Evolutionary conservation across 1,140 invertebrate species (phyloP).

Genomic region (Calycopis cecrops): DNA sequence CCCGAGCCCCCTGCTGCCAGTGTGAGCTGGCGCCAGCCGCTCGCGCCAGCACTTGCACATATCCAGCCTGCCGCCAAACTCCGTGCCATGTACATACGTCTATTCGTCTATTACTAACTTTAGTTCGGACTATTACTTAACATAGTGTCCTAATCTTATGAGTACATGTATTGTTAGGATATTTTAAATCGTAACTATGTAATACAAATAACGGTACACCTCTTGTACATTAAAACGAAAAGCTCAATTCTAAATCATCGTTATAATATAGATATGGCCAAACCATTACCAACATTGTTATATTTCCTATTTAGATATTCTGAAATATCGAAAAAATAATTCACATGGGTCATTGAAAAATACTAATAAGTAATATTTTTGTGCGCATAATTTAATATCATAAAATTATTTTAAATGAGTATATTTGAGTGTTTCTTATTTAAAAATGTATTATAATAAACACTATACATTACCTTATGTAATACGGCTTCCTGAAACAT

Average conservation of each 20-base stretch:
- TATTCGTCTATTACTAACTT: conserved; percentile 16
- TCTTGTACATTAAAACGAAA: conserved; percentile 30
- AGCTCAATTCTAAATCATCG: conserved; percentile 50
- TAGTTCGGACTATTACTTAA: conserved; percentile 9
- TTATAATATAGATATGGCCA: background rate
- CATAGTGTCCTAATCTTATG: background rate
- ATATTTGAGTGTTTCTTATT: background rate
- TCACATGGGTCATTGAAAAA: background rate
- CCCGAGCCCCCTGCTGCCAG: conserved; percentile 60
- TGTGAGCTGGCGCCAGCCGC: conserved; percentile 34
- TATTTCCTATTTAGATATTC: background rate
- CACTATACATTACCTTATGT: background rate
- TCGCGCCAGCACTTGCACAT: conserved; percentile 27
- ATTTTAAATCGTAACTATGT: conserved; percentile 7
- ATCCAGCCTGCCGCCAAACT: conserved; percentile 33
- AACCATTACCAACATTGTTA: background rate
- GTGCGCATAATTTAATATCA: background rate
- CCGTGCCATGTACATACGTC: conserved; percentile 27
- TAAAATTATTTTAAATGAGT: background rate
- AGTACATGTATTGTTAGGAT: too few relatives aligned
- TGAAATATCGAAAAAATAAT: background rate
- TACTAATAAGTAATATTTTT: background rate
- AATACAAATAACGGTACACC: background rate
- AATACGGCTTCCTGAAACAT: background rate
- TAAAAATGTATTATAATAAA: background rate